phyloP scores from a whole-genome alignment of 2,797 vertebrate species.

The Diglossa cyanea region DNA sequence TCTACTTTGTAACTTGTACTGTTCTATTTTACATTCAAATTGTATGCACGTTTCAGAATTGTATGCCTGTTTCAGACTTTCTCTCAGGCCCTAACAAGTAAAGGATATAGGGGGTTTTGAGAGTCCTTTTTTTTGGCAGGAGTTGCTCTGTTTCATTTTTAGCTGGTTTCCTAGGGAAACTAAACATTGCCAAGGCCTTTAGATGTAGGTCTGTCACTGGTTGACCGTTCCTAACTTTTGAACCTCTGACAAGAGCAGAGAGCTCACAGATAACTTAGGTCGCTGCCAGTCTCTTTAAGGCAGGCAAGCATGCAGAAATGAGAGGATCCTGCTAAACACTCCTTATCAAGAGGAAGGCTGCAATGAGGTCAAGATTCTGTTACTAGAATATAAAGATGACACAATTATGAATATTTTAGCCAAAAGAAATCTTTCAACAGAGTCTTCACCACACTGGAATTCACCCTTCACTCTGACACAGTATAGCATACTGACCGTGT shows the following conservation, averaged over 20 bases:
- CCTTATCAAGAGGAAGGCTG: neutral
- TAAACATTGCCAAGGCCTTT: neutral
- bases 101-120: neutral
- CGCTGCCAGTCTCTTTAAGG: neutral
- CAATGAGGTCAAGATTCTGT: neutral
- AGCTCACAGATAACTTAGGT: neutral
- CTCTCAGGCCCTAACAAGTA: neutral
- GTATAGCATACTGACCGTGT: fast-evolving
- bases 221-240: neutral
- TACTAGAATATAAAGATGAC: neutral
- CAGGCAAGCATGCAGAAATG: neutral
- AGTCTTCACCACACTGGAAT: neutral
- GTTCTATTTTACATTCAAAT: neutral
- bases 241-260: neutral
- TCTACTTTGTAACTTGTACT: neutral
- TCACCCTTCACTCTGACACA: neutral
- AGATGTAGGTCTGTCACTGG: neutral
- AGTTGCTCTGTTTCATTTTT: neutral
- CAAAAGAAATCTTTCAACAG: neutral
- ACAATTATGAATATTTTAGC: neutral
- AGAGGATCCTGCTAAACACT: neutral
- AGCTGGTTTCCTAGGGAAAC: neutral
- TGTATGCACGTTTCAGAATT: neutral
- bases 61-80: neutral
- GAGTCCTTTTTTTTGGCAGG: neutral